phyloP scores from a whole-genome alignment of 2,888 invertebrate species.

The Argyra leucocephala region DNA sequence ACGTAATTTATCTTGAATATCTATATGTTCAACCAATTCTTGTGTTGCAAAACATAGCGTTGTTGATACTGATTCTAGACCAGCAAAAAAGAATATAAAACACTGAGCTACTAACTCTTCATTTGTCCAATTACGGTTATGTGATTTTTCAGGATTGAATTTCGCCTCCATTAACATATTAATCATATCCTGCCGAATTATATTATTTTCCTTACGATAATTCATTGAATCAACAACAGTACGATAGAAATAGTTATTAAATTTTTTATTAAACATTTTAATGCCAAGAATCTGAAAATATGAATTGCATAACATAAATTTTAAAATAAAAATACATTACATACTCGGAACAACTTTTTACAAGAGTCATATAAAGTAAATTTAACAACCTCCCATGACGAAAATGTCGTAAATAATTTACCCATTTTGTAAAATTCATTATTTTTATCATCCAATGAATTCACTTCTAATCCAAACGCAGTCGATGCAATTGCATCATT shows the following conservation, averaged over 20 bases:
- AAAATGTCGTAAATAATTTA: constrained; percentile 38
- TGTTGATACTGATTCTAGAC: constrained; percentile 46
- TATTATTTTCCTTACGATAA: constrained; percentile 43
- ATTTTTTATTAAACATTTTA: constrained; percentile 35
- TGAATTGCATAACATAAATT: background rate
- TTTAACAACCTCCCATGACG: constrained; percentile 12
- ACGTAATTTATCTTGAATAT: constrained; percentile 48
- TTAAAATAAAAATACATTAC: constrained; percentile 13
- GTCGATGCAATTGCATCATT: constrained; percentile 36
- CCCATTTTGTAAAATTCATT: constrained; percentile 47
- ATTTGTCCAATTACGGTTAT: constrained; percentile 40
- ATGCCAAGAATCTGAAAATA: constrained; percentile 27
- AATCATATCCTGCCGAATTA: constrained; percentile 49
- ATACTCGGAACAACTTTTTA: constrained; percentile 28
- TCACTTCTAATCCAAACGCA: constrained; percentile 38
- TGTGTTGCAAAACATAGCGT: constrained; percentile 47
- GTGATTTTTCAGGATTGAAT: constrained; percentile 8
- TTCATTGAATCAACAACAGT: constrained; percentile 44
- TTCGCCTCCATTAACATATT: constrained; percentile 32
- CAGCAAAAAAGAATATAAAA: constrained; percentile 49
- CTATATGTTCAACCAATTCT: constrained; percentile 51
- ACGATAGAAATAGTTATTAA: constrained; percentile 39
- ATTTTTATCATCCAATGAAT: constrained; percentile 44
- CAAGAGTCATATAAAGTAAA: constrained; percentile 23
- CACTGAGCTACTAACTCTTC: constrained; percentile 51